Evolutionary conservation across 1,140 invertebrate genomes (phyloP), one percentile per base, ranked within the genome.

Genomic region (Drosophila hydei): DNA sequence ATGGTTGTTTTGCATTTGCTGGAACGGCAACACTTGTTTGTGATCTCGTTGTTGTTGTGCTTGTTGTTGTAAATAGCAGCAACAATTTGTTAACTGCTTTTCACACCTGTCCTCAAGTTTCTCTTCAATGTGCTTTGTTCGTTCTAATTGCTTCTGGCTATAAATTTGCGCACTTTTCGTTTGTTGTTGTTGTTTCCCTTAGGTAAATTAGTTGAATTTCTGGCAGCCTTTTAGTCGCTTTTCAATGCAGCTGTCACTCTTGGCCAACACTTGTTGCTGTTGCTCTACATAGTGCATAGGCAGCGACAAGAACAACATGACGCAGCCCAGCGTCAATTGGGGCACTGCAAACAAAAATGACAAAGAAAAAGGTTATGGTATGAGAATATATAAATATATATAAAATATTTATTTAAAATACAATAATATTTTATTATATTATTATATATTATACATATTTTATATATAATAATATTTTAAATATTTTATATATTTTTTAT

Each of bases 291-390:
- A 67, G 76, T 85, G 70, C 60, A 61, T 25, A 48, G 43, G 40
- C 36, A 59, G 48, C 60, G 51, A 33, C 30, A 33, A 69, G 75
- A 84, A 78, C 79, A 84, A 78, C 79, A 83, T 83, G 79, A 79
- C 79, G 79, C 71, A 45, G 65, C 65, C 56, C 56, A 30, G 47
- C 51, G 55, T 43, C 55, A 18, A 78, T 69, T 67, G 48, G 40
- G 18, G 48, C 51, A 42, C 78, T 81, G 71, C 16, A 64, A 50
- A 23, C 2, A n/a, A 47, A 47, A 7, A 19, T 2, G 47, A 27
- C n/a, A 18, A 5, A 54, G 27, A 19, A 16, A 16, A n/a, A 16
- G 18, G 21, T 40, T 38, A 33, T n/a, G n/a, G n/a, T n/a, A n/a
- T n/a, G n/a, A n/a, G n/a, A n/a, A n/a, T n/a, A 42, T 14, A 18